phyloP scores from a whole-genome alignment of 2,113 vertebrate species.

The Hyperopisus bebe region DNA sequence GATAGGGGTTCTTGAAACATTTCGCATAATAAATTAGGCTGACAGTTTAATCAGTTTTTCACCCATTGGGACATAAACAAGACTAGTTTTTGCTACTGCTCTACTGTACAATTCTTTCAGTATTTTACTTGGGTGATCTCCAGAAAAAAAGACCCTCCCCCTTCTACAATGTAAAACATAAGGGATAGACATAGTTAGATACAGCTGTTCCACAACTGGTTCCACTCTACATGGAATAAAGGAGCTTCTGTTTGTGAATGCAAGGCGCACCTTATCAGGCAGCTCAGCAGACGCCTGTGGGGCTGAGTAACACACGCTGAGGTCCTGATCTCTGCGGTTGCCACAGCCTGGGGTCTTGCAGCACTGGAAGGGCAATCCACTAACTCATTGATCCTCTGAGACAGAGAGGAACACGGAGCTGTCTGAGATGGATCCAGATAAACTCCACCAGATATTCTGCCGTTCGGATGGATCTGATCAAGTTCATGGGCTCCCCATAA shows the following conservation, averaged over 20 bases:
- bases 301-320: neutral
- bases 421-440: neutral
- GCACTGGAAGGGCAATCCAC: neutral
- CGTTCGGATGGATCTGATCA: neutral
- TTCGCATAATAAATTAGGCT: neutral
- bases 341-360: neutral
- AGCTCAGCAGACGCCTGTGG: neutral
- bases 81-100: slow-evolving; percentile 18
- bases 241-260: slow-evolving; percentile 18
- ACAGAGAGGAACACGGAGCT: neutral
- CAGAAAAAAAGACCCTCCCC: slow-evolving; percentile 19
- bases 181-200: slow-evolving; percentile 29
- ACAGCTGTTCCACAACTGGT: slow-evolving; percentile 33
- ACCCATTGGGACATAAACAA: slow-evolving; percentile 2
- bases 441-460: neutral
- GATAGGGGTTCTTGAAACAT: neutral
- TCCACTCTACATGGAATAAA: slow-evolving; percentile 29
- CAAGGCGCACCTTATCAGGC: slow-evolving; percentile 12
- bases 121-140: slow-evolving; percentile 26
- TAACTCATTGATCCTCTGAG: neutral
- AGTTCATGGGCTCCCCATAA: neutral
- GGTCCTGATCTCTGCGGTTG: slow-evolving; percentile 19
- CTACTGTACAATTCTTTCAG: neutral
- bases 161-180: slow-evolving; percentile 33
- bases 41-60: slow-evolving; percentile 18